These are phyloP conservation scores for Okamejei kenojei DNA, from an alignment of 2,797 vertebrate genomes.

Conservation along the genomic window DNA sequence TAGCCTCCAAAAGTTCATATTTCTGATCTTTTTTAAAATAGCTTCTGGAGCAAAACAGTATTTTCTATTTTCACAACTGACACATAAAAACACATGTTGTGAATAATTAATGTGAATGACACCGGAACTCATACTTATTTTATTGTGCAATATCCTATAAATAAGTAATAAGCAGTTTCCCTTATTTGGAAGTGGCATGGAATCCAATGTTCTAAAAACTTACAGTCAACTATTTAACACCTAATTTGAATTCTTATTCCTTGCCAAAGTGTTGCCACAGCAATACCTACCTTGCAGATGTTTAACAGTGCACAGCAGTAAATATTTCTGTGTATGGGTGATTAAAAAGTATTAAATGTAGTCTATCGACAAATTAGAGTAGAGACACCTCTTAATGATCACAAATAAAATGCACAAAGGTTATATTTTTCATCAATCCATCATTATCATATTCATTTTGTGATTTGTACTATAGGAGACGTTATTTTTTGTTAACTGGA, in stretches of 20 bases:
- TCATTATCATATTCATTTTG: neutral
- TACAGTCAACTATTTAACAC: neutral
- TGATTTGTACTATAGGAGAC: neutral
- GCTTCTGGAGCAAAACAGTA: neutral
- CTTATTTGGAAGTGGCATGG: constrained; percentile 2
- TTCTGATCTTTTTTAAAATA: neutral
- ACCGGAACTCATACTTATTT: constrained; percentile 2
- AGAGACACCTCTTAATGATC: no score
- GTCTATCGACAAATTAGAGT: neutral
- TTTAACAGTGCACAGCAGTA: neutral
- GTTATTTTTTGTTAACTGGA: neutral
- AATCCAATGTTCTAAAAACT: neutral
- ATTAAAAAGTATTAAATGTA: constrained; percentile 12
- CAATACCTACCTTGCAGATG: neutral
- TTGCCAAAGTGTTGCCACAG: constrained; percentile 14
- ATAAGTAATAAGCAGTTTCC: constrained; percentile 18
- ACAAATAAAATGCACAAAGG: neutral
- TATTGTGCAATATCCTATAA: constrained; percentile 5
- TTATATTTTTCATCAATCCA: neutral
- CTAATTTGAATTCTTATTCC: constrained; percentile 14
- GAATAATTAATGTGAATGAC: neutral
- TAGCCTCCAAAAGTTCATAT: no score
- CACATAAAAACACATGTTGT: neutral
- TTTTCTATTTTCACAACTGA: neutral
- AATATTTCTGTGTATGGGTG: constrained; percentile 18